These are phyloP conservation scores for Trissolcus japonicus DNA, from an alignment of 2,888 invertebrate species.

Conservation along the genomic window DNA sequence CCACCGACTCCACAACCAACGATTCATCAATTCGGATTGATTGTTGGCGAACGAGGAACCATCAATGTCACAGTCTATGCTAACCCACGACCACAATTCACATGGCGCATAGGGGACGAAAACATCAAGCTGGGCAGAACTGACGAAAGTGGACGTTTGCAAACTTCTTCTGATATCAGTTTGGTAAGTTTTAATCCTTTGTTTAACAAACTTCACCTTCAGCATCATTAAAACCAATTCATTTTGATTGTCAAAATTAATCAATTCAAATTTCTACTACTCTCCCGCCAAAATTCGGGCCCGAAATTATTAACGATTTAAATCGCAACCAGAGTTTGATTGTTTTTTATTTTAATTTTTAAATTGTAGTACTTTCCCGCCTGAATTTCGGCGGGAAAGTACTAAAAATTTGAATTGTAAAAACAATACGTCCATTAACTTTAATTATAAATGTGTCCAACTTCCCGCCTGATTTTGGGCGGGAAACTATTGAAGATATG, in stretches of 20 bases:
- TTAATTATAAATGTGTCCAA: background rate
- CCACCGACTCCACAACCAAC: constrained; percentile 79
- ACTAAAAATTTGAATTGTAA: no score
- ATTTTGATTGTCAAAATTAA: no score
- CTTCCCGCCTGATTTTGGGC: background rate
- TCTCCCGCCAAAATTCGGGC: no score
- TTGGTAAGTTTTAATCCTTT: constrained; percentile 71
- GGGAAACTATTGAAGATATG: background rate
- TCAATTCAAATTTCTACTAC: no score
- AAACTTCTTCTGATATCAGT: constrained; percentile 76
- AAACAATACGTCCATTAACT: no score
- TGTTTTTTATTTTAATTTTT: no score
- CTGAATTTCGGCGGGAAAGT: no score
- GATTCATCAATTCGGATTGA: constrained; percentile 85
- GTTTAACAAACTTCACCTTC: no score
- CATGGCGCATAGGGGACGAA: constrained; percentile 82
- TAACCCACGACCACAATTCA: constrained; percentile 83
- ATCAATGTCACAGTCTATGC: constrained; percentile 85
- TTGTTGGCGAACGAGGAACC: constrained; percentile 83
- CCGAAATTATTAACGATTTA: no score
- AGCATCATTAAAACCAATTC: no score
- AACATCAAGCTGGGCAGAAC: constrained; percentile 78
- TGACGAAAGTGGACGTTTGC: constrained; percentile 77
- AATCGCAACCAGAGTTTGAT: no score
- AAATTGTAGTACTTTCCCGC: no score